Evolutionary conservation across 2,113 vertebrate genomes (phyloP).

Genomic region (Crypturellus undulatus): DNA sequence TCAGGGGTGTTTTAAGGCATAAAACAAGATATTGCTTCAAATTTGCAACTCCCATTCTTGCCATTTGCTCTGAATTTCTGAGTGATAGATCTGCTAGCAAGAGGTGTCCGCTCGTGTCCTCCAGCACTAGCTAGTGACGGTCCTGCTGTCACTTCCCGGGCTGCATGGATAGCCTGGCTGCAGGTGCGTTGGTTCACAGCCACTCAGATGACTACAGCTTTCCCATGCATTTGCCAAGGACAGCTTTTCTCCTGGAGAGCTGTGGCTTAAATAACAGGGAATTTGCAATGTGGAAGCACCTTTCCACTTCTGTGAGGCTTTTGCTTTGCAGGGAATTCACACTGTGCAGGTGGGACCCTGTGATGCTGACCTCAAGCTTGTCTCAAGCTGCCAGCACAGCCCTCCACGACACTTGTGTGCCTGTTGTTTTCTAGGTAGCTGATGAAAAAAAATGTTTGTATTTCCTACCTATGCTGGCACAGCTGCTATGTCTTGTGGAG

Average conservation of each 20-base stretch:
- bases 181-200: neutral
- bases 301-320: constrained; percentile 5
- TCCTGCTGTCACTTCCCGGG: neutral
- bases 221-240: neutral
- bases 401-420: neutral
- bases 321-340: neutral
- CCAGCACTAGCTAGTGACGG: neutral
- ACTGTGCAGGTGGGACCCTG: neutral
- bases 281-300: constrained; percentile 31
- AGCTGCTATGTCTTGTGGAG: neutral
- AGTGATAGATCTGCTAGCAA: neutral
- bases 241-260: neutral
- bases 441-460: neutral
- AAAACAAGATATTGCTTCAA: neutral
- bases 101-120: neutral
- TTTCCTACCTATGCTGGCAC: neutral
- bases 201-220: neutral
- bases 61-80: neutral
- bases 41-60: neutral
- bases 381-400: neutral
- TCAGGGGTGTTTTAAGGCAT: constrained; percentile 24
- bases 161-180: neutral
- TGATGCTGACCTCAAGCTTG: neutral
- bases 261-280: constrained; percentile 2
- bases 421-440: neutral